Evolutionary conservation across 2,888 invertebrate species (phyloP).

Genomic region (Parasteatoda lunata): DNA sequence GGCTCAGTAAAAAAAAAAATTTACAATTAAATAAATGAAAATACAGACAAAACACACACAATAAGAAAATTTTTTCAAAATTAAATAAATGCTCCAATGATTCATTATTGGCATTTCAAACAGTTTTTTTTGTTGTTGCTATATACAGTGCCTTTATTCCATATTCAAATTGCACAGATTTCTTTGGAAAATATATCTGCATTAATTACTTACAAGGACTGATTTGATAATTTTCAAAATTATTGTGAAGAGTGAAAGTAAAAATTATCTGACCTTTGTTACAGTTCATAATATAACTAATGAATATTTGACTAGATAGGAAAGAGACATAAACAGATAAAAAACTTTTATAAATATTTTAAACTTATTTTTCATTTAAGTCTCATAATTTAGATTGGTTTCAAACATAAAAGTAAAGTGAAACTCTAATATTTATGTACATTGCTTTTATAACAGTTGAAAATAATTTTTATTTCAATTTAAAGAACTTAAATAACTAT

Average conservation of each 20-base stretch:
- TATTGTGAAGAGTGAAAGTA: background rate
- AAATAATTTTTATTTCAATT: background rate
- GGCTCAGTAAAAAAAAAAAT: constrained; percentile 37
- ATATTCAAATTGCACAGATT: constrained; percentile 63
- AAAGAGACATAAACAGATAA: constrained; percentile 15
- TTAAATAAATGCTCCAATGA: constrained; percentile 9
- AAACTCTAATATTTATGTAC: too few relatives aligned
- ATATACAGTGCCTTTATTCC: constrained; percentile 60
- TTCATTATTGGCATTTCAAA: constrained; percentile 30
- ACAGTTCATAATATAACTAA: background rate
- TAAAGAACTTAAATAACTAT: background rate
- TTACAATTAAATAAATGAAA: constrained; percentile 46
- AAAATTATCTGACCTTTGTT: constrained; percentile 24
- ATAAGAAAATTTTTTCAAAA: constrained; percentile 16
- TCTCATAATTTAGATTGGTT: background rate
- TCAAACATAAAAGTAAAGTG: too few relatives aligned
- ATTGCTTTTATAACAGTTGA: background rate
- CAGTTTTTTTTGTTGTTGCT: constrained; percentile 21
- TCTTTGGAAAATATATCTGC: constrained; percentile 65
- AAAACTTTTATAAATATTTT: background rate
- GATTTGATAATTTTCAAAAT: constrained; percentile 10
- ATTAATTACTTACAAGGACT: constrained; percentile 29
- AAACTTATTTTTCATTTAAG: background rate
- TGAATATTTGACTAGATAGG: constrained; percentile 46
- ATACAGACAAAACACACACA: constrained; percentile 37